Evolutionary conservation across 2,888 invertebrate species (phyloP).

Genomic region (Eupithecia insigniata): DNA sequence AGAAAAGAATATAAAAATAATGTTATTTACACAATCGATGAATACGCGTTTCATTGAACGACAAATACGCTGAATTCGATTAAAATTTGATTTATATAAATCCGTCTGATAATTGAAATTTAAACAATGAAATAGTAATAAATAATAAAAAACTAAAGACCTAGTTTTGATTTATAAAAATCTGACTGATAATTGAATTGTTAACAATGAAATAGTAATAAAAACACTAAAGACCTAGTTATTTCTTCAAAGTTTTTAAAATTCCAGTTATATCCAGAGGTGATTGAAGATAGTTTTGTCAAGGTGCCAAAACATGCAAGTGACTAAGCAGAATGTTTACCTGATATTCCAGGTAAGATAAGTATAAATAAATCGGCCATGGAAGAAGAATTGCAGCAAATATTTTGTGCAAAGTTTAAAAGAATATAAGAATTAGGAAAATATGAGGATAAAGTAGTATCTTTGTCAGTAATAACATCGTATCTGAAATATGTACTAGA

Average conservation of each 20-base stretch:
- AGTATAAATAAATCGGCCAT: conserved; percentile 15
- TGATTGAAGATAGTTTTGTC: conserved; percentile 49
- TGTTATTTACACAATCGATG: not conserved
- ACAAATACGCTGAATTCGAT: not conserved
- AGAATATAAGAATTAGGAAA: not conserved
- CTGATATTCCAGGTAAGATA: conserved; percentile 59
- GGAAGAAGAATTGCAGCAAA: not conserved
- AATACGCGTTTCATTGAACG: not conserved
- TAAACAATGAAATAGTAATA: not conserved
- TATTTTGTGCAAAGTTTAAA: not conserved
- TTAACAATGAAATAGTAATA: not conserved
- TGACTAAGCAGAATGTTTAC: conserved; percentile 57
- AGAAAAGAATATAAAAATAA: not conserved
- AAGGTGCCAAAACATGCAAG: conserved; percentile 54
- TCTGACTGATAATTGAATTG: conserved; percentile 5
- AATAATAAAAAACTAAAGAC: not conserved
- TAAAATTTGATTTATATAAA: not conserved
- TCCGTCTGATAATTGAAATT: conserved; percentile 3
- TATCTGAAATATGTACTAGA: too few species aligned
- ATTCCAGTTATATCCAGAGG: conserved; percentile 4
- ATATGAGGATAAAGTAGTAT: not conserved
- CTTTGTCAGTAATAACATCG: not conserved
- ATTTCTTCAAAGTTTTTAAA: not conserved
- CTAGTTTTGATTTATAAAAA: not conserved
- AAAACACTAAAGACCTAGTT: not conserved